Evolutionary conservation across 2,797 vertebrate species (phyloP), one percentile per base, ranked within the genome.

Genomic region (Eremophila alpestris): DNA sequence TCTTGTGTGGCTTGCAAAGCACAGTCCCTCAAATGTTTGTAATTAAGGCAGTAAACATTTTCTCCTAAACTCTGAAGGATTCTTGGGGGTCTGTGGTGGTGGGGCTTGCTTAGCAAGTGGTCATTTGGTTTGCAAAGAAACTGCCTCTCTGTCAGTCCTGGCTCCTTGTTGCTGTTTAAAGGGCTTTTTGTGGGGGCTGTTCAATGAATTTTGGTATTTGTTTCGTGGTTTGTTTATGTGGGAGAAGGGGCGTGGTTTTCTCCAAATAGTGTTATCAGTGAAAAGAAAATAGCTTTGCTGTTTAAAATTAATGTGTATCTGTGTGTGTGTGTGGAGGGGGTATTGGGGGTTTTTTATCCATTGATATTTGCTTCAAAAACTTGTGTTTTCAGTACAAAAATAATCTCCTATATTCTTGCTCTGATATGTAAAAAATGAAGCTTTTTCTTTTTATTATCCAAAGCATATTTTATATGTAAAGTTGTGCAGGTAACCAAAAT

Each of bases 311-410:
- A 40, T n/a, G 19, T 24, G 3, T 62, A 18, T 51, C 51, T 63
- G 0, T 49, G 5, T 32, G 46, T 29, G 1, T 54, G 5, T 49
- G 45, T 27, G 70, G 11, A 54, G 6, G 21, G 30, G 7, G 3
- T 34, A 8, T 7, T 73, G 20, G 9, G 5, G 0, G 0, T 43
- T 83, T 86, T 79, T 48, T 8, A 77, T 81, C 60, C 21, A 55
- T 13, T 81, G 32, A n/a, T 69, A 41, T 13, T 74, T 82, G 22
- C 63, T 52, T 84, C n/a, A 73, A 38, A 38, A 38, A 38, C 38
- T 38, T 0, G 1, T 79, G 22, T 36, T 88, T 83, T 55, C 51
- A 13, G 20, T 81, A 52, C 30, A 67, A 7, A 78, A 80, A 21
- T 20, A 36, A 59, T 49, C 7, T 78, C 14, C 54, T 54, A 5